Percentiles rank a stretch among this genome's conserved stretches.
Evolutionary conservation across 2,888 invertebrate genomes (phyloP).

Genomic region (Cistogaster globosa): DNA sequence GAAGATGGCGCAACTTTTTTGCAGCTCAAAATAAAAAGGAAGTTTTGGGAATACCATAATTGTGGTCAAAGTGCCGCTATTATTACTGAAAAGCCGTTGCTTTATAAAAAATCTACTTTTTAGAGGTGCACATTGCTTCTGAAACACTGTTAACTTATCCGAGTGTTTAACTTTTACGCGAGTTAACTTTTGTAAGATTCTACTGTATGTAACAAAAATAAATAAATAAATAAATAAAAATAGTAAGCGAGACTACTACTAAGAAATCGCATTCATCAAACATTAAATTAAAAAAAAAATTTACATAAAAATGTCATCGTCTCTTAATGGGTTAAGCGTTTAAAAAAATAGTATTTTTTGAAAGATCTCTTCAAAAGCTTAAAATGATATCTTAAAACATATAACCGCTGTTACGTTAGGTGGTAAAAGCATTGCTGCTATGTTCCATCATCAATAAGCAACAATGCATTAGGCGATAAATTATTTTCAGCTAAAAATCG

Average conservation of each 20-base stretch:
- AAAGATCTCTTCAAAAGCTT: too few relatives aligned
- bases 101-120: constrained; percentile 4
- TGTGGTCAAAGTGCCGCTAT: not conserved
- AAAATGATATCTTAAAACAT: too few relatives aligned
- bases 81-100: not conserved
- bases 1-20: not conserved
- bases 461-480: not conserved
- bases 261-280: too few relatives aligned
- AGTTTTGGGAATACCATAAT: constrained; percentile 3
- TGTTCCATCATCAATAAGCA: not conserved
- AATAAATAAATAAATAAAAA: too few relatives aligned
- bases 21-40: not conserved
- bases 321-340: too few relatives aligned
- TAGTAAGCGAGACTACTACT: too few relatives aligned
- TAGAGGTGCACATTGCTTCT: constrained; percentile 22
- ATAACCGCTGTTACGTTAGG: too few relatives aligned
- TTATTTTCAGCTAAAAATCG: not conserved
- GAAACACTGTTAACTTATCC: constrained; percentile 30
- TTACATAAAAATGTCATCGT: too few relatives aligned
- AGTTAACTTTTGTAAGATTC: constrained; percentile 32
- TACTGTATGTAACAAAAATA: too few relatives aligned
- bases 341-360: too few relatives aligned
- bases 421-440: too few relatives aligned
- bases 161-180: constrained; percentile 38
- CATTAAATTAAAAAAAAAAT: too few relatives aligned